These are phyloP conservation scores for Prionailurus viverrinus DNA, from an alignment of 2,113 vertebrate genomes.

Conservation along the genomic window DNA sequence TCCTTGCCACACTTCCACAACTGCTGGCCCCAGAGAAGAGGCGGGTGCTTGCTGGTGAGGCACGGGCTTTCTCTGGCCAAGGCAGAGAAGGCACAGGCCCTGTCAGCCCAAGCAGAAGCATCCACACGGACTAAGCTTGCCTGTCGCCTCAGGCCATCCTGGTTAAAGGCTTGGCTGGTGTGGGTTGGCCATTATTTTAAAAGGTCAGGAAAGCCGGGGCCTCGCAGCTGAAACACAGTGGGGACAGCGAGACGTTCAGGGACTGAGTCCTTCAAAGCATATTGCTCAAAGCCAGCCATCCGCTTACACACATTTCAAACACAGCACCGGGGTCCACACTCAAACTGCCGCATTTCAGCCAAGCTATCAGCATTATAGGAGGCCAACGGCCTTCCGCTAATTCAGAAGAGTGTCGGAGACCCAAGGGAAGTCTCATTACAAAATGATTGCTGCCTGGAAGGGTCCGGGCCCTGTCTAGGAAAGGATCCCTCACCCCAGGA, in stretches of 20 bases:
- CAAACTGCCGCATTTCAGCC: neutral
- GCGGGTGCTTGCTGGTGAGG: fast-evolving
- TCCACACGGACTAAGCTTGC: fast-evolving
- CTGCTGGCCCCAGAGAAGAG: neutral
- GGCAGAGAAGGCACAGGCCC: neutral
- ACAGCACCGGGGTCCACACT: neutral
- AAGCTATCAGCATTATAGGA: neutral
- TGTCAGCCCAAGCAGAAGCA: neutral
- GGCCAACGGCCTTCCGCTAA: neutral
- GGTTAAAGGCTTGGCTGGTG: neutral
- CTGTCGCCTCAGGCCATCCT: neutral
- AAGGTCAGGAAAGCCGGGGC: neutral
- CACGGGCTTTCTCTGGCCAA: neutral
- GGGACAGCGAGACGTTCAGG: neutral
- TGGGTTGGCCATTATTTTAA: neutral
- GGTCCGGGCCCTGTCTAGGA: neutral
- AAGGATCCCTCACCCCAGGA: neutral
- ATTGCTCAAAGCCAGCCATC: neutral
- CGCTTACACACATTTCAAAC: neutral
- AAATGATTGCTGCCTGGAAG: neutral
- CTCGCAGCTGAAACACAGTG: neutral
- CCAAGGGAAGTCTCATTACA: neutral
- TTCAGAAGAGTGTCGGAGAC: neutral
- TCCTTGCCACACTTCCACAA: neutral
- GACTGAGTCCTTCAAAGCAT: neutral